Evolutionary conservation across 2,113 vertebrate genomes (phyloP).

Genomic region (Nyctibius bracteatus): DNA sequence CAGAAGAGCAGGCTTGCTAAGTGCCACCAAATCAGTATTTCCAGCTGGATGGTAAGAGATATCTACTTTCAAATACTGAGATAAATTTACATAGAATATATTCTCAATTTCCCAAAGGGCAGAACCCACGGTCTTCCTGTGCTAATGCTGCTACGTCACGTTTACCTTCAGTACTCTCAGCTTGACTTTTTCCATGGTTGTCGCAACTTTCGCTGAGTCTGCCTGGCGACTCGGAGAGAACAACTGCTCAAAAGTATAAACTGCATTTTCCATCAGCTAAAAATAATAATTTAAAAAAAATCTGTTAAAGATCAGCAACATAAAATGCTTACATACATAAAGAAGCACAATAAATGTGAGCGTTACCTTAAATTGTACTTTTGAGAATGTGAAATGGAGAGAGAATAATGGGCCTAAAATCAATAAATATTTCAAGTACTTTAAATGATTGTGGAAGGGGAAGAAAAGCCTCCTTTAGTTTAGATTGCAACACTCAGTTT

Average conservation of each 20-base stretch:
- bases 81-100: not conserved
- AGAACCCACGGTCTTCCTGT: not conserved
- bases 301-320: not conserved
- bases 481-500: not conserved
- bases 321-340: not conserved
- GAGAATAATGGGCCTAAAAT: not conserved
- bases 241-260: slow-evolving; percentile 84
- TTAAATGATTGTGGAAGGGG: not conserved
- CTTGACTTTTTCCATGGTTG: slow-evolving; percentile 83
- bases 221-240: slow-evolving; percentile 74
- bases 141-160: not conserved
- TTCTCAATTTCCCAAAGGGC: not conserved
- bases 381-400: not conserved
- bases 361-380: not conserved
- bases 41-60: not conserved
- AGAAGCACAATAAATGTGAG: not conserved
- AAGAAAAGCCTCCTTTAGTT: not conserved
- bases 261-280: slow-evolving; percentile 87
- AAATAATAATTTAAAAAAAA: not conserved
- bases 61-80: not conserved
- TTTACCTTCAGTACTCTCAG: slow-evolving; percentile 88
- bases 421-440: not conserved
- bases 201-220: slow-evolving; percentile 52
- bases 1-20: not conserved
- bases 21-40: not conserved